Evolutionary conservation across 2,888 invertebrate genomes (phyloP).

Genomic region (Ptychoptera contaminata): DNA sequence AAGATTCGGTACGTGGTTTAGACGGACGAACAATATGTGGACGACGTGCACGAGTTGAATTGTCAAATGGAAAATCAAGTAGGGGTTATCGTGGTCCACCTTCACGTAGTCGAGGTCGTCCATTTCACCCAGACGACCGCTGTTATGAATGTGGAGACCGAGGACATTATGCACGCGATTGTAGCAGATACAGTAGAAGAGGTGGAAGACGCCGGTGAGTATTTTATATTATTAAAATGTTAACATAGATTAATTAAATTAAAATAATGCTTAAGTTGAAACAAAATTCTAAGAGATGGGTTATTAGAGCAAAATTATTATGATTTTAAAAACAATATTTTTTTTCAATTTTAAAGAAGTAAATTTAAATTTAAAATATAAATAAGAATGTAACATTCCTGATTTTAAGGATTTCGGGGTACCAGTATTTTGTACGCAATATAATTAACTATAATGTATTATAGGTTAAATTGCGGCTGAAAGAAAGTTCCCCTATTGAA

Average conservation of each 20-base stretch:
- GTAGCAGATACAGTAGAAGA: constrained; percentile 46
- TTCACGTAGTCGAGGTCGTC: constrained; percentile 28
- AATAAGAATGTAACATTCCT: too few relatives aligned
- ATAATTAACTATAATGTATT: too few relatives aligned
- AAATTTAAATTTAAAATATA: too few relatives aligned
- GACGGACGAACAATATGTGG: constrained; percentile 79
- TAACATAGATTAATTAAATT: not conserved
- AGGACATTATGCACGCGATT: constrained; percentile 87
- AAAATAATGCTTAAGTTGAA: too few relatives aligned
- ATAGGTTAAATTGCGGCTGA: too few relatives aligned
- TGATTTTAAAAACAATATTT: too few relatives aligned
- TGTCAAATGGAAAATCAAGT: constrained; percentile 70
- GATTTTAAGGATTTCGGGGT: too few relatives aligned
- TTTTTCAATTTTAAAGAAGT: too few relatives aligned
- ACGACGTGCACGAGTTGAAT: constrained; percentile 76
- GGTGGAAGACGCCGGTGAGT: constrained; percentile 34
- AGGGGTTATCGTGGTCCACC: constrained; percentile 17
- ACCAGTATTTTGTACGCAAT: too few relatives aligned
- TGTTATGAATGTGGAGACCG: constrained; percentile 91
- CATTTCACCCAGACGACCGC: constrained; percentile 78
- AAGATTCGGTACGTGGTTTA: constrained; percentile 65
- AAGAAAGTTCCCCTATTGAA: too few relatives aligned
- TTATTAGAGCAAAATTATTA: too few relatives aligned
- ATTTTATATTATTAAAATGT: constrained; percentile 12
- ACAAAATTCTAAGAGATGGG: too few relatives aligned